A percentile compares a stretch with the other conserved stretches of the same genome.
Evolutionary conservation across 2,888 invertebrate genomes (phyloP).

Genomic region (Lomographa bimaculata): DNA sequence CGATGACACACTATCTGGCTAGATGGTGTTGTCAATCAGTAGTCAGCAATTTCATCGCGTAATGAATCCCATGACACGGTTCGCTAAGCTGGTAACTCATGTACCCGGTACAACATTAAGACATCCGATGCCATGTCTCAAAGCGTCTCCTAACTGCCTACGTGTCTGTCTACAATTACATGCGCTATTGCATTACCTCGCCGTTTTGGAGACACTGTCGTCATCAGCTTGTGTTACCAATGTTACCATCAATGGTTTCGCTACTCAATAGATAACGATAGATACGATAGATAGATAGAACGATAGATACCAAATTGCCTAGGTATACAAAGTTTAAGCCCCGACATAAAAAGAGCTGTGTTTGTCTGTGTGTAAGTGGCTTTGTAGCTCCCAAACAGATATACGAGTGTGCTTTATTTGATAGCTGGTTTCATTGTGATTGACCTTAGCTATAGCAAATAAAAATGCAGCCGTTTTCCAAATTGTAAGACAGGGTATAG

Average conservation of each 20-base stretch:
- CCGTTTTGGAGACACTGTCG: slow-evolving; percentile 31
- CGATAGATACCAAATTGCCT: slow-evolving; percentile 17
- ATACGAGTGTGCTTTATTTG: too few relatives aligned
- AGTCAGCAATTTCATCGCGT: slow-evolving; percentile 20
- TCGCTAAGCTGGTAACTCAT: slow-evolving; percentile 26
- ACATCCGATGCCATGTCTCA: slow-evolving; percentile 21
- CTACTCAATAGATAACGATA: slow-evolving; percentile 26
- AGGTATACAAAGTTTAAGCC: too few relatives aligned
- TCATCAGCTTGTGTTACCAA: slow-evolving; percentile 22
- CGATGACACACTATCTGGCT: too few relatives aligned
- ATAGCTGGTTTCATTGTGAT: too few relatives aligned
- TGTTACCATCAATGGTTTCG: slow-evolving; percentile 27
- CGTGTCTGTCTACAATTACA: slow-evolving; percentile 45
- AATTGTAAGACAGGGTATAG: too few relatives aligned
- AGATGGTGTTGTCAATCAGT: not conserved
- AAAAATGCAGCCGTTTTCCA: too few relatives aligned
- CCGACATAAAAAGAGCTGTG: too few relatives aligned
- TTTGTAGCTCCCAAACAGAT: too few relatives aligned
- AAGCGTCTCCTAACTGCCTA: slow-evolving; percentile 41
- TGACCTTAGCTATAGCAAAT: too few relatives aligned
- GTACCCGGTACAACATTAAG: slow-evolving; percentile 12
- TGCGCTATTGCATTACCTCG: slow-evolving; percentile 39
- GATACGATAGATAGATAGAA: too few relatives aligned
- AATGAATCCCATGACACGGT: slow-evolving; percentile 25
- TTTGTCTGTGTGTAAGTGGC: too few relatives aligned